phyloP scores from a whole-genome alignment of 92 coral and sea anemone species.

The Desmophyllum pertusum region DNA sequence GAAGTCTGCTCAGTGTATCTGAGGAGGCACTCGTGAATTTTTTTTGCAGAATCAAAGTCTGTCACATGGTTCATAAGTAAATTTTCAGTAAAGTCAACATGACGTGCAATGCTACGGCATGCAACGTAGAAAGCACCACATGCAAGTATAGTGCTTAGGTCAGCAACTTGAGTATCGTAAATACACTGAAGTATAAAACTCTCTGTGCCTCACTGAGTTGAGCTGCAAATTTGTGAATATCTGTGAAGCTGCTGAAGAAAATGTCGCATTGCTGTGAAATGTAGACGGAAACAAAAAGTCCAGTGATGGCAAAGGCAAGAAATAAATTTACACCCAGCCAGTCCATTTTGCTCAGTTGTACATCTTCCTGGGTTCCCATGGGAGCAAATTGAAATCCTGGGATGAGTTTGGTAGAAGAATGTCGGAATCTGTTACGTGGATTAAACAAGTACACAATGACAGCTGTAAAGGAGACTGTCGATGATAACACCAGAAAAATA shows the following conservation, averaged over 20 bases:
- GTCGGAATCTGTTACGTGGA: constrained; percentile 44
- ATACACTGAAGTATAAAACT: constrained; percentile 37
- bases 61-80: constrained; percentile 43
- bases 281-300: constrained; percentile 38
- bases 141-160: constrained; percentile 49
- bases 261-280: constrained; percentile 55
- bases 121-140: constrained; percentile 68
- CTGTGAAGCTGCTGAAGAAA: constrained; percentile 62
- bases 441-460: constrained; percentile 62
- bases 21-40: constrained; percentile 66
- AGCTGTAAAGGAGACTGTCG: constrained; percentile 61
- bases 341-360: constrained; percentile 44
- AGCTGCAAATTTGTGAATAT: constrained; percentile 58
- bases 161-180: constrained; percentile 59
- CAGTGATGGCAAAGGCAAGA: constrained; percentile 46
- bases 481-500: constrained; percentile 50
- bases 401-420: constrained; percentile 50
- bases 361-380: constrained; percentile 49
- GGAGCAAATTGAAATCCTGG: constrained; percentile 65
- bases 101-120: constrained; percentile 61
- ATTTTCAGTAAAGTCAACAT: constrained; percentile 62
- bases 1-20: constrained; percentile 59
- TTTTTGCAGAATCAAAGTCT: constrained; percentile 58
- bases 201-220: constrained; percentile 45
- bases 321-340: constrained; percentile 54